A percentile compares a stretch with the other conserved stretches of the same genome.
Evolutionary conservation across 1,140 invertebrate genomes (phyloP).

Genomic region (Battus philenor): DNA sequence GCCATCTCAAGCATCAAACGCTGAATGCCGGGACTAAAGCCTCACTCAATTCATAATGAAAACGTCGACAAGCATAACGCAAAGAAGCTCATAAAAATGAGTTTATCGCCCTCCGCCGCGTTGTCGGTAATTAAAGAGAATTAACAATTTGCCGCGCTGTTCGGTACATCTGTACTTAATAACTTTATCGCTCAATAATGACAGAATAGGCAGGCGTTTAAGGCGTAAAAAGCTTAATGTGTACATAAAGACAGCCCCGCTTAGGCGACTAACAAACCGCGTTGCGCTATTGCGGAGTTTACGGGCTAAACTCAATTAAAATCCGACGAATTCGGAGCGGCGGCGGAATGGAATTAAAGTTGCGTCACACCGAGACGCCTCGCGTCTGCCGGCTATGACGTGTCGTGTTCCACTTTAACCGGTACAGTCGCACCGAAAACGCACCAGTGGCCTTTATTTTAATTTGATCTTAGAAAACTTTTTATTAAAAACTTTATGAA

Average conservation of each 20-base stretch:
- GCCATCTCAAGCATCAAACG: slow-evolving; percentile 27
- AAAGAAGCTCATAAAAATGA: slow-evolving; percentile 51
- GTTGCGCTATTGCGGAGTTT: slow-evolving; percentile 37
- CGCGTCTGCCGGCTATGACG: slow-evolving; percentile 29
- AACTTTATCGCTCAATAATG: slow-evolving; percentile 60
- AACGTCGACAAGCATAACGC: slow-evolving; percentile 48
- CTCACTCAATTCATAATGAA: slow-evolving; percentile 54
- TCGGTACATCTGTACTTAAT: slow-evolving; percentile 61
- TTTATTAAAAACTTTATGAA: no score
- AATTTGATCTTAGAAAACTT: no score
- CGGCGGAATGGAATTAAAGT: slow-evolving; percentile 58
- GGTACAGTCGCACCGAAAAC: no score
- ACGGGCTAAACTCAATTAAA: slow-evolving; percentile 56
- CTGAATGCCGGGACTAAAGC: slow-evolving; percentile 35
- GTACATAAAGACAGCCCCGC: slow-evolving; percentile 45
- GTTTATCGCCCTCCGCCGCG: slow-evolving; percentile 44
- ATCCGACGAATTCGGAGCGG: slow-evolving; percentile 47
- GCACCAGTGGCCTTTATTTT: no score
- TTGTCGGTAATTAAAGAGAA: slow-evolving; percentile 51
- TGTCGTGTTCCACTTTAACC: no score
- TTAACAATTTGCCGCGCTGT: slow-evolving; percentile 57
- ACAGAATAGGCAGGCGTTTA: slow-evolving; percentile 26
- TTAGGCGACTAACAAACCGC: slow-evolving; percentile 60
- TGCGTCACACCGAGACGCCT: slow-evolving; percentile 41
- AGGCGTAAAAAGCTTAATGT: slow-evolving; percentile 47